Base-by-base conservation (phyloP, 2,113 vertebrate genomes). In the Coracopsis vasa region DNA sequence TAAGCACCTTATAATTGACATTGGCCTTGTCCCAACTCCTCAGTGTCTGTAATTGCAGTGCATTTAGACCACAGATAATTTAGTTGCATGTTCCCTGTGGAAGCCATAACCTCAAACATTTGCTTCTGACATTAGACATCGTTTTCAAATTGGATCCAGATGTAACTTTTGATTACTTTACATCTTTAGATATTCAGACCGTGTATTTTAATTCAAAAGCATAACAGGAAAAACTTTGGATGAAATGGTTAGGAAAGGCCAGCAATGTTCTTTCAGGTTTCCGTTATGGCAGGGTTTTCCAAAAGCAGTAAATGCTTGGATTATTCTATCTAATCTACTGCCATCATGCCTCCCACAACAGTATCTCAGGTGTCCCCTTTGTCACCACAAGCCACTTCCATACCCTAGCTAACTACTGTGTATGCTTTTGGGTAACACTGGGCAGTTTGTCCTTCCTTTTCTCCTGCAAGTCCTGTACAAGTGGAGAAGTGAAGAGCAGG, bases 91-190 rank as follows among this genome's bases (percentile, higher is more conserved):
- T 86, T 96, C 93, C 73, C 66, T 94, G 65, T 35, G 86, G 64
- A 88, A 90, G 45, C 75, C 3, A 1, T 80, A 95, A 87, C 83
- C 86, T 92, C 90, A 94, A 45, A 82, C 70, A 62, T 90, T 94
- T 86, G 75, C 47, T 94, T 92, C 77, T 86, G 90, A 93, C 5
- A 4, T 80, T 80, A 58, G 74, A 64, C 44, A 45, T 82, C 0
- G 0, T 47, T 86, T 92, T 86, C 39, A 86, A 78, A 95, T 83
- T 66, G 60, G 47, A 88, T 74, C 54, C 94, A 94, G 85, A 86
- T 91, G 82, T 85, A 56, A 61, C 41, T 91, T 80, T 41, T 62
- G 50, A 67, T 96, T 88, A 62, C 41, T 92, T 82, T 56, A 53
- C 29, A 39, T 50, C 71, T 80, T 85, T 24, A 65, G 33, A 48